Evolutionary conservation across 2,797 vertebrate genomes (phyloP).

Genomic region (Chaetophractus vellerosus): DNA sequence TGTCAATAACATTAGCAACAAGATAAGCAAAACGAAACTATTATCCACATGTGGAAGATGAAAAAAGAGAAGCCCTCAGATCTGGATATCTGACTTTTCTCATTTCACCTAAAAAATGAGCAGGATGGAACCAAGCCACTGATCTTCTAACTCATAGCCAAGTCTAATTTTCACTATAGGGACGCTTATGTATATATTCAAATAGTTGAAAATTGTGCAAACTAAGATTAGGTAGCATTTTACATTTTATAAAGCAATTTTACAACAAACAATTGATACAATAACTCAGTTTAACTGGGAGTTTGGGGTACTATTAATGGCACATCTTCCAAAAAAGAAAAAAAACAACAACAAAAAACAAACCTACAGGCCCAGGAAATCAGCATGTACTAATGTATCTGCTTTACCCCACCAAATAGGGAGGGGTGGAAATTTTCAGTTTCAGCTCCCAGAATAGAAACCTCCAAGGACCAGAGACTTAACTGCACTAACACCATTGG

Average conservation of each 20-base stretch:
- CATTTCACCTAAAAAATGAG: neutral
- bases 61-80: neutral
- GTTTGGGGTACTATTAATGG: neutral
- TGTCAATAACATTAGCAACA: neutral
- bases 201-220: constrained; percentile 38
- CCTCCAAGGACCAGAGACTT: neutral
- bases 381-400: neutral
- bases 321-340: neutral
- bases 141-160: neutral
- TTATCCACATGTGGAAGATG: neutral
- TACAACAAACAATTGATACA: neutral
- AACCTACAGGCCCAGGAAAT: neutral
- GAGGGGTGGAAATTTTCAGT: neutral
- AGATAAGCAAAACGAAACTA: neutral
- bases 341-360: neutral
- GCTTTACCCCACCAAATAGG: neutral
- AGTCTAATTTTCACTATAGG: neutral
- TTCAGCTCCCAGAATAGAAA: neutral
- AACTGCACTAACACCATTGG: neutral
- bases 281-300: neutral
- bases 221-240: neutral
- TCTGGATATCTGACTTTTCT: neutral
- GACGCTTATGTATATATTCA: neutral
- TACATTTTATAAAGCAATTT: constrained; percentile 5
- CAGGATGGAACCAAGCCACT: neutral